Percentiles rank a stretch among this genome's conserved stretches.
phyloP scores from a whole-genome alignment of 2,113 vertebrate species.

The Proteles cristata region DNA sequence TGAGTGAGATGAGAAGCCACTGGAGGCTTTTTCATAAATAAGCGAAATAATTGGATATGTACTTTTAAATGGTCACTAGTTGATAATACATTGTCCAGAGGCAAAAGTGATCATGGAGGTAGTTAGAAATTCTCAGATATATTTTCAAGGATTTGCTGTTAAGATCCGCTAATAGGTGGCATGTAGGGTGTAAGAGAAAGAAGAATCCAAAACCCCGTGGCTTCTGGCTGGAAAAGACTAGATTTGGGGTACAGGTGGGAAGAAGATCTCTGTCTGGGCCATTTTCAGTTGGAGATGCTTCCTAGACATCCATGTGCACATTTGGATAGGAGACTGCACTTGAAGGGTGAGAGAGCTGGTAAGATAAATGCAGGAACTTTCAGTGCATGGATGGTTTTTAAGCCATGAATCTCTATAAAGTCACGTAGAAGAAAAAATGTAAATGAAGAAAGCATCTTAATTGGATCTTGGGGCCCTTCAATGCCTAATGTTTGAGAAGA shows the following conservation, averaged over 20 bases:
- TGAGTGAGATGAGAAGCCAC: not conserved
- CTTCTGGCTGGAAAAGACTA: not conserved
- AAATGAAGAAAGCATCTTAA: not conserved
- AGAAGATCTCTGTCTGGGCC: not conserved
- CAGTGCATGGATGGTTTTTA: not conserved
- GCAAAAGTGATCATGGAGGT: not conserved
- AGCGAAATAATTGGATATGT: not conserved
- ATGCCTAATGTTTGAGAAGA: constrained; percentile 1
- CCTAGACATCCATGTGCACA: not conserved
- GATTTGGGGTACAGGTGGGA: not conserved
- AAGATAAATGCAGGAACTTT: not conserved
- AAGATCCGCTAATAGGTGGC: not conserved
- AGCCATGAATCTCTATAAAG: not conserved
- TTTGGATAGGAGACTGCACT: not conserved
- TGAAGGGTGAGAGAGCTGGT: not conserved
- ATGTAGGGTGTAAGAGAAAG: not conserved
- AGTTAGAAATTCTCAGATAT: not conserved
- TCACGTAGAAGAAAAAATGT: not conserved
- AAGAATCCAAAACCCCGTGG: not conserved
- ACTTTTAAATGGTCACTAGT: not conserved
- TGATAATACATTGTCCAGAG: not conserved
- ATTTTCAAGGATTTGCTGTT: not conserved
- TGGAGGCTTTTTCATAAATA: not conserved
- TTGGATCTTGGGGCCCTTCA: not conserved
- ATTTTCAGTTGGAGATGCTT: not conserved